A percentile compares a stretch with the other conserved stretches of the same genome.
These are phyloP conservation scores for Chaitophorus viminalis DNA, from an alignment of 2,888 invertebrate species.

Conservation along the genomic window DNA sequence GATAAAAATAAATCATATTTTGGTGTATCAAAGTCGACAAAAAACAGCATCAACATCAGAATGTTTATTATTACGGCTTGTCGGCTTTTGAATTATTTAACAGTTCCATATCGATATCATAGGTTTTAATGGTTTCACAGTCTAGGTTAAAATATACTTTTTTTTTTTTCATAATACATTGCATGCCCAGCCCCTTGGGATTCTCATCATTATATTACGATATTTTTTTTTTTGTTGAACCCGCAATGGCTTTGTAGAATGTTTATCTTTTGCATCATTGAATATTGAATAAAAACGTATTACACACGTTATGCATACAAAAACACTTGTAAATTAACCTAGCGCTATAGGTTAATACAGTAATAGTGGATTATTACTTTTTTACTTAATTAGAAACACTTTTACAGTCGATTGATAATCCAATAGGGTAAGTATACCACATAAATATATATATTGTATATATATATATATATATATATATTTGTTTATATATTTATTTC, in stretches of 20 bases:
- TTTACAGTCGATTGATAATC: slow-evolving; percentile 12
- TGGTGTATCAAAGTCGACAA: not conserved
- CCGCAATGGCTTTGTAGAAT: slow-evolving; percentile 1
- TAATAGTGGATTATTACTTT: slow-evolving; percentile 7
- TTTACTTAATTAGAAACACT: slow-evolving; percentile 30
- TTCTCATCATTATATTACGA: slow-evolving; percentile 10
- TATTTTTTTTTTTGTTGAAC: not conserved
- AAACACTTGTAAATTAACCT: slow-evolving; percentile 8
- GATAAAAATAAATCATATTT: slow-evolving; percentile 12
- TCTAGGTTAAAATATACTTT: slow-evolving; percentile 26
- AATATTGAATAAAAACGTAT: slow-evolving; percentile 36
- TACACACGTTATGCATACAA: slow-evolving; percentile 16
- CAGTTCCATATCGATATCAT: not conserved
- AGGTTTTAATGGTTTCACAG: slow-evolving; percentile 38
- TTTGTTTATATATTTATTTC: not conserved
- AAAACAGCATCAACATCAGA: not conserved
- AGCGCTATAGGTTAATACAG: not conserved
- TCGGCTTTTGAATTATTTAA: slow-evolving; percentile 33
- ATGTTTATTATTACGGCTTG: not conserved
- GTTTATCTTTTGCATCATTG: slow-evolving; percentile 50
- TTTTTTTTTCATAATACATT: slow-evolving; percentile 15
- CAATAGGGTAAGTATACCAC: not conserved
- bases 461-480: too few relatives aligned
- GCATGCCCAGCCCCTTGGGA: not conserved
- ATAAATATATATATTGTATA: too few relatives aligned